Evolutionary conservation across 2,113 vertebrate species (phyloP).

Genomic region (Ceyx melanurus): DNA sequence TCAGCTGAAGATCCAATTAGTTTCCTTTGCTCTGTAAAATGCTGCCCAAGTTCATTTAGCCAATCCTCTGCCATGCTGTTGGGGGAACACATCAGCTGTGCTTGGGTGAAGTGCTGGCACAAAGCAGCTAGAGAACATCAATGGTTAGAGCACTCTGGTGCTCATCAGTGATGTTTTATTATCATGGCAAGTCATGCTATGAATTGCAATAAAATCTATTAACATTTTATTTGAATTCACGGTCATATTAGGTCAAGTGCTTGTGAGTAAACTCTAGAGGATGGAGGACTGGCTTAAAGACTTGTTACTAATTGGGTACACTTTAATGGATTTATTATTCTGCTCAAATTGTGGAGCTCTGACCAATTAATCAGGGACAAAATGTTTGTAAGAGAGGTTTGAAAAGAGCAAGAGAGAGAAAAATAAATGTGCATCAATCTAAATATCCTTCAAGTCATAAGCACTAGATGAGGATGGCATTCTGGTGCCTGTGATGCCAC

Average conservation of each 20-base stretch:
- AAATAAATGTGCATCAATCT: neutral
- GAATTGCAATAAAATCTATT: conserved; percentile 6
- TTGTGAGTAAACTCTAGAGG: conserved; percentile 7
- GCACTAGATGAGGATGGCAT: neutral
- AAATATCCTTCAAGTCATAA: neutral
- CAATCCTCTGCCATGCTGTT: neutral
- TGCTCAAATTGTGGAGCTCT: neutral
- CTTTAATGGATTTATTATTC: conserved; percentile 21
- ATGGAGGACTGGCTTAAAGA: neutral
- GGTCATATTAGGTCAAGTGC: neutral
- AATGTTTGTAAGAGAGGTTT: neutral
- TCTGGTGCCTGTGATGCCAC: neutral
- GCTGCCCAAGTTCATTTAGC: neutral
- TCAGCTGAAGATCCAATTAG: neutral
- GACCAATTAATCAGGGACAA: neutral
- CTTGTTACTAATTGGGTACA: neutral
- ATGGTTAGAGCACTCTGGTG: neutral
- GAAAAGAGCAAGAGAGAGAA: neutral
- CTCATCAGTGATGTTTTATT: neutral
- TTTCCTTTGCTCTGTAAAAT: neutral
- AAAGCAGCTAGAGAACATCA: neutral
- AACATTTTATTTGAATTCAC: neutral
- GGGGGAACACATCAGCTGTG: neutral
- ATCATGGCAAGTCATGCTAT: neutral
- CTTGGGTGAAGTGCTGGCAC: neutral